Conservation (phyloP, 2,797 vertebrate genomes). For the Xyrichtys novacula region DNA sequence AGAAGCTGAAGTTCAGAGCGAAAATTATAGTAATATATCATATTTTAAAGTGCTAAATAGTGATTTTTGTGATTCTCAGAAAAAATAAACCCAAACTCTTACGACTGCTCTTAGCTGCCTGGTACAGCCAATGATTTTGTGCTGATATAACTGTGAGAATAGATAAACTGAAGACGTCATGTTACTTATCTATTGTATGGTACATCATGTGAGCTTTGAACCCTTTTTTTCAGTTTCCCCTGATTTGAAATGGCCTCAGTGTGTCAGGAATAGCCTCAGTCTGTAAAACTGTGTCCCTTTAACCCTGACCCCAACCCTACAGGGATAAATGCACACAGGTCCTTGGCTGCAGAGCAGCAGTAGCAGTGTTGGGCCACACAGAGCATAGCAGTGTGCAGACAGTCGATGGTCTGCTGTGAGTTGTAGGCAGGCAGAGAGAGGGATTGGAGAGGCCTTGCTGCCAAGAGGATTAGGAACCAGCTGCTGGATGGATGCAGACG, state of each 20-base stretch:
- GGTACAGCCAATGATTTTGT: no score
- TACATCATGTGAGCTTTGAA: background rate
- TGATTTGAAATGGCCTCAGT: background rate
- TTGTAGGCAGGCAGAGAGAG: conserved; percentile 60
- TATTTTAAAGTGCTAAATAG: no score
- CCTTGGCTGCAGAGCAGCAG: conserved; percentile 10
- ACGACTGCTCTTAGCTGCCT: no score
- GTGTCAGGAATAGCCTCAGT: conserved; percentile 21
- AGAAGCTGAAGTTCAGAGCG: no score
- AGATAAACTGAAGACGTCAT: background rate
- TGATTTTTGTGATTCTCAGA: no score
- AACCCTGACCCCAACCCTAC: conserved; percentile 26
- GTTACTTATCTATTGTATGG: background rate
- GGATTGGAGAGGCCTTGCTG: conserved; percentile 80
- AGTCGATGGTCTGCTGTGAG: conserved; percentile 60
- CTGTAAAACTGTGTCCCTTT: conserved; percentile 40
- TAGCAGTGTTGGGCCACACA: conserved; percentile 24
- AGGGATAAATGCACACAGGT: background rate
- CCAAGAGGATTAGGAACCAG: conserved; percentile 86
- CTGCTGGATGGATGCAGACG: conserved; percentile 74
- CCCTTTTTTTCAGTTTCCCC: background rate
- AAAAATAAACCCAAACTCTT: no score
- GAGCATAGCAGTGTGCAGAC: conserved; percentile 48
- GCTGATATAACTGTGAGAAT: no score
- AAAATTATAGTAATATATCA: no score